A percentile compares a stretch with the other conserved stretches of the same genome.
Evolutionary conservation across 2,797 vertebrate genomes (phyloP).

Genomic region (Phrynocephalus vlangalii): DNA sequence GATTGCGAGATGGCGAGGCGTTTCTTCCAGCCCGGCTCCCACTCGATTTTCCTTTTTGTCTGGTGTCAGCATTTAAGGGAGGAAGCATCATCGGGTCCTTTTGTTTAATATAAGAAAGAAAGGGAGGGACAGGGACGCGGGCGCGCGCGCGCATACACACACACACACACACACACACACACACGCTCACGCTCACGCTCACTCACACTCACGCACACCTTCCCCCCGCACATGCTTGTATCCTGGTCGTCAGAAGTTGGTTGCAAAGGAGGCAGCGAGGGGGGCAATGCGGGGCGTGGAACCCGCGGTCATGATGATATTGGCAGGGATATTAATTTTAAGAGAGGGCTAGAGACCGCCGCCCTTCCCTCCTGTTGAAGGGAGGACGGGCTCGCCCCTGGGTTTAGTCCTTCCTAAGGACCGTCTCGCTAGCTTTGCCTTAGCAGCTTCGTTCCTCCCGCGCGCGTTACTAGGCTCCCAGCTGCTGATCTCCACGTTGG

Average conservation of each 20-base stretch:
- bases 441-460: constrained; percentile 73
- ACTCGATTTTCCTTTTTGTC: constrained; percentile 49
- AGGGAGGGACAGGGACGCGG: background rate
- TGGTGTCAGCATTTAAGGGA: constrained; percentile 54
- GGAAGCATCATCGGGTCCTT: constrained; percentile 30
- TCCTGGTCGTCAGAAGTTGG: constrained; percentile 46
- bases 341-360: constrained; percentile 13
- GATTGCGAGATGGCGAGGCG: constrained; percentile 40
- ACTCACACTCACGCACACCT: background rate
- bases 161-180: no score
- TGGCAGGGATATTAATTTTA: background rate
- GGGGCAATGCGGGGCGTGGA: constrained; percentile 25
- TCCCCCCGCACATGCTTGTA: background rate
- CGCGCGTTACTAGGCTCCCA: constrained; percentile 57
- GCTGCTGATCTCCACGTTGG: constrained; percentile 34
- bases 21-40: background rate
- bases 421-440: constrained; percentile 44
- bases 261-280: constrained; percentile 25
- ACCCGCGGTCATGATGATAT: constrained; percentile 11
- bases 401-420: background rate
- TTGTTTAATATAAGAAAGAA: constrained; percentile 4
- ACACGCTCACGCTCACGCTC: no score
- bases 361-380: constrained; percentile 1
- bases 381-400: constrained; percentile 43
- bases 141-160: no score